Evolutionary conservation across 2,113 vertebrate species (phyloP).

Genomic region (Phaethon lepturus): DNA sequence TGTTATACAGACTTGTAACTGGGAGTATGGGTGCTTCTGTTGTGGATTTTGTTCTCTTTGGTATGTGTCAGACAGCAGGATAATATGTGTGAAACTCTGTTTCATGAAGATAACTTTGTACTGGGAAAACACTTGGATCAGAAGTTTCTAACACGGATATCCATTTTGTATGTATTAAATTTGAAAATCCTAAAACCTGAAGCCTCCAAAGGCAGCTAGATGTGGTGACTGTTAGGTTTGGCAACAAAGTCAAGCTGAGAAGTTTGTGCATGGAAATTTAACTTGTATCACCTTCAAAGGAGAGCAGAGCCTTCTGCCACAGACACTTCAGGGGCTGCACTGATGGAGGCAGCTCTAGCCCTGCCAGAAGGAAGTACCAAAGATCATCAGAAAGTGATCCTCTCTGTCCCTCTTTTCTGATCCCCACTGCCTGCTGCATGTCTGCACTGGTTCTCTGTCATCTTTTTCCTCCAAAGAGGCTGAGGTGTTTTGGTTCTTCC

Average conservation of each 20-base stretch:
- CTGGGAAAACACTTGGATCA: neutral
- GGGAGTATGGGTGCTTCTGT: neutral
- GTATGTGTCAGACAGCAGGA: neutral
- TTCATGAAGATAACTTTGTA: neutral
- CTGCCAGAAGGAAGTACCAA: neutral
- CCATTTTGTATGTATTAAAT: neutral
- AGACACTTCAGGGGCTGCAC: neutral
- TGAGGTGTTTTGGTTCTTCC: neutral
- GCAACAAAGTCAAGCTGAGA: neutral
- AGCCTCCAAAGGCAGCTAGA: neutral
- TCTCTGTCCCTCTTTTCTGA: neutral
- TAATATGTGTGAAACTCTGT: neutral
- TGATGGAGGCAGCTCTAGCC: neutral
- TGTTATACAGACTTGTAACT: neutral
- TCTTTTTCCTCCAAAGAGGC: neutral
- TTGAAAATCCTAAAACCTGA: neutral
- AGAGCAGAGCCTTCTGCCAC: neutral
- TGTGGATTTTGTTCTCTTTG: neutral
- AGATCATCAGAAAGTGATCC: neutral
- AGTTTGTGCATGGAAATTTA: neutral
- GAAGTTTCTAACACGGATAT: neutral
- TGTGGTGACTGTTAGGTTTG: neutral
- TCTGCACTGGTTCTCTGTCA: neutral
- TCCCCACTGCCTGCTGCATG: neutral
- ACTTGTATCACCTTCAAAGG: neutral